Base-by-base conservation (phyloP, 1,140 invertebrate species). In the Notospermus geniculatus region DNA sequence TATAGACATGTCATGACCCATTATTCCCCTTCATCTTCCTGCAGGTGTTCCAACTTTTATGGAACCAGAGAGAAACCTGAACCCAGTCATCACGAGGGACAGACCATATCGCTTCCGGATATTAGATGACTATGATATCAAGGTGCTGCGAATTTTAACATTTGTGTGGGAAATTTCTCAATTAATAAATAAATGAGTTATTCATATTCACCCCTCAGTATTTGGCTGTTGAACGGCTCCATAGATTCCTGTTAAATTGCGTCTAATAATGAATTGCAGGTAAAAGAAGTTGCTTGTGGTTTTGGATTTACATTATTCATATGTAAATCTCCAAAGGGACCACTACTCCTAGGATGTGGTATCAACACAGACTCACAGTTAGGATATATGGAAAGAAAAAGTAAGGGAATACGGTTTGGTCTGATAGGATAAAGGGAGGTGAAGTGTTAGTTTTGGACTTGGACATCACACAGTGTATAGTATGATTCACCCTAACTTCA, bases 331-430 rank as follows among this genome's bases (percentile, higher is more conserved):
- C 82, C 86, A 22, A 61, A 63, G 25, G 57, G 63, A 30, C 62
- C 66, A 13, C 84, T 87, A 54, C 81, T 97, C 1, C 94, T 91
- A 84, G 95, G 93, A 0, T 89, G 87, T 66, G 95, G 95, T 1
- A 85, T 97, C 29, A 97, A 97, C 80, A 90, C 89, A 27, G 92
- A 95, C 80, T 93, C 91, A 2, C 95, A 98, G 83, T 84, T 97
- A 60, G 93, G 95, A 65, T 84, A 80, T 65, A 81, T 83, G 54
- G 74, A 76, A 55, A 59, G 66, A 56, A 50, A 69, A 23, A 67
- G 62, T 60, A 71, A n/a, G n/a, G n/a, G n/a, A n/a, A n/a, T n/a
- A n/a, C n/a, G n/a, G n/a, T n/a, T n/a, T n/a, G n/a, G n/a, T n/a
- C n/a, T n/a, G n/a, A n/a, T n/a, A n/a, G n/a, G n/a, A n/a, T n/a